Evolutionary conservation across 2,888 invertebrate genomes (phyloP).

Genomic region (Eristalis pertinax): DNA sequence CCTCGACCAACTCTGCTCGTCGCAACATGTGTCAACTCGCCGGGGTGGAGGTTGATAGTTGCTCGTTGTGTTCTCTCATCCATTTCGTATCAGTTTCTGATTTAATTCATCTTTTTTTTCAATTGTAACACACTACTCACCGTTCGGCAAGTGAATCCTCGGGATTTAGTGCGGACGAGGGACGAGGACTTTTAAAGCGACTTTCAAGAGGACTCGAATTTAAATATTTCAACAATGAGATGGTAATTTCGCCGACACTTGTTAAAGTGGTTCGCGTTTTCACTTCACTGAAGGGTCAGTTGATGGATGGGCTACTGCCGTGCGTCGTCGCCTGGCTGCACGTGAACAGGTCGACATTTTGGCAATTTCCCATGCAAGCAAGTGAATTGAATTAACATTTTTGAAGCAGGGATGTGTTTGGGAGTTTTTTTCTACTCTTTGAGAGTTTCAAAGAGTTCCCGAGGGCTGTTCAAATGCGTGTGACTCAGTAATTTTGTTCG

Average conservation of each 20-base stretch:
- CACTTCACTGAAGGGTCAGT: slow-evolving; percentile 45
- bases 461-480: too few species aligned
- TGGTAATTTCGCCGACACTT: slow-evolving; percentile 55
- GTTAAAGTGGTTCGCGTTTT: slow-evolving; percentile 47
- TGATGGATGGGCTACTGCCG: slow-evolving; percentile 15
- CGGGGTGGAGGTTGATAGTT: slow-evolving; percentile 15
- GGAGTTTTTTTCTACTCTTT: too few species aligned
- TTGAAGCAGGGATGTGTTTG: not conserved
- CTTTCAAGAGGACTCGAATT: slow-evolving; percentile 36
- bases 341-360: not conserved
- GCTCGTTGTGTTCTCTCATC: slow-evolving; percentile 25
- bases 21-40: slow-evolving; percentile 64
- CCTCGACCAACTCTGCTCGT: slow-evolving; percentile 37
- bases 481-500: too few species aligned
- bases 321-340: not conserved
- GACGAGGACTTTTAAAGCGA: not conserved
- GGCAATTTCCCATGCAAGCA: slow-evolving; percentile 20
- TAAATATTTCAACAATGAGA: slow-evolving; percentile 57
- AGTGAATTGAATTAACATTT: not conserved
- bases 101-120: slow-evolving; percentile 18
- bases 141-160: not conserved
- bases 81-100: slow-evolving; percentile 40
- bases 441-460: too few species aligned
- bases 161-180: slow-evolving; percentile 16
- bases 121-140: slow-evolving; percentile 17